Conservation (phyloP, 1,140 invertebrate genomes). For the Dreissena polymorpha region DNA sequence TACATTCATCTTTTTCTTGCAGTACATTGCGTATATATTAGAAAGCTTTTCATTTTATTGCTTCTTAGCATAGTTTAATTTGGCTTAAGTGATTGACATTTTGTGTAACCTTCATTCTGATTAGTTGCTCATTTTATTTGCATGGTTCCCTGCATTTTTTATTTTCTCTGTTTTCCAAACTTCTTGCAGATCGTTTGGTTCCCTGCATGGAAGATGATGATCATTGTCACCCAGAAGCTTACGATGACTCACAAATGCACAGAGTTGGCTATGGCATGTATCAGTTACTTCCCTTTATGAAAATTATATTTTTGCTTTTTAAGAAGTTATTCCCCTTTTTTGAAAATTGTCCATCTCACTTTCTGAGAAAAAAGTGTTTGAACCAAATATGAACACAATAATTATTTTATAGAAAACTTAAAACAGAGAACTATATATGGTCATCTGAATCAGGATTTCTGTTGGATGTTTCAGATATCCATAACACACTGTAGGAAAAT, state of each 20-base stretch:
- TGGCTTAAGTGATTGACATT: background rate
- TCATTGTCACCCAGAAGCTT: slow-evolving; percentile 47
- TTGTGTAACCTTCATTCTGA: slow-evolving; percentile 22
- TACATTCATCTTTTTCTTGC: no score
- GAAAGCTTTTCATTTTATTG: no score
- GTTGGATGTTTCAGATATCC: no score
- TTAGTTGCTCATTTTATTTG: slow-evolving; percentile 34
- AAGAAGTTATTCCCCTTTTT: background rate
- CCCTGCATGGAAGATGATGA: slow-evolving; percentile 63
- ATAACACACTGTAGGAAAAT: no score
- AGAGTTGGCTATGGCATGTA: slow-evolving; percentile 77
- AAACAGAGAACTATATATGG: no score
- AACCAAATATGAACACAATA: no score
- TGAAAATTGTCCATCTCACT: no score
- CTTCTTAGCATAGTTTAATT: no score
- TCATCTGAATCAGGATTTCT: no score
- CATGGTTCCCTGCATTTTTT: slow-evolving; percentile 52
- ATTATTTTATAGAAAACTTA: no score
- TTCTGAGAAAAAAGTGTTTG: no score
- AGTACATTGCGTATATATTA: no score
- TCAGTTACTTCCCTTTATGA: slow-evolving; percentile 51
- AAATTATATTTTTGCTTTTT: background rate
- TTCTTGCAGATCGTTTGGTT: slow-evolving; percentile 51
- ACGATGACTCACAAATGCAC: slow-evolving; percentile 69
- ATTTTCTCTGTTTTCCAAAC: background rate